Evolutionary conservation across 2,888 invertebrate species (phyloP).

Genomic region (Trilocha varians): DNA sequence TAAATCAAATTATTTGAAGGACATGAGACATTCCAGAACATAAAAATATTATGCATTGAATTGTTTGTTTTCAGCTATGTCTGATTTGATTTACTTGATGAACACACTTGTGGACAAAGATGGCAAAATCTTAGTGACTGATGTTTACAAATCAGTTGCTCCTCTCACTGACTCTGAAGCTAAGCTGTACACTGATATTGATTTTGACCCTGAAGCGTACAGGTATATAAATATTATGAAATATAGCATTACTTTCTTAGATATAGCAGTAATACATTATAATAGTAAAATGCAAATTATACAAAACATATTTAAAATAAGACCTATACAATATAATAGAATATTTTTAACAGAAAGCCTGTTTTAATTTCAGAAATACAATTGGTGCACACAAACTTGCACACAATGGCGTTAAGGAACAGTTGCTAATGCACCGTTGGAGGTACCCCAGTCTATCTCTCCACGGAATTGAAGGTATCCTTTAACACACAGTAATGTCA

Average conservation of each 20-base stretch:
- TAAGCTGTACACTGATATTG: conserved; percentile 84
- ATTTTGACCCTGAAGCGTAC: conserved; percentile 88
- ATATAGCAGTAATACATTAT: too few species aligned
- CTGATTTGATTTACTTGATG: conserved; percentile 91
- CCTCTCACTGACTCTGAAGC: conserved; percentile 80
- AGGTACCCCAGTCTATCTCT: conserved; percentile 93
- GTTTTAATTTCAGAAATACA: conserved; percentile 51
- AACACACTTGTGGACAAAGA: conserved; percentile 87
- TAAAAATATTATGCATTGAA: conserved; percentile 15
- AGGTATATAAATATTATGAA: conserved; percentile 48
- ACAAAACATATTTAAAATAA: too few species aligned
- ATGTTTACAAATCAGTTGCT: conserved; percentile 87
- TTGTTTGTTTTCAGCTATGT: conserved; percentile 77
- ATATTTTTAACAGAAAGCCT: too few species aligned
- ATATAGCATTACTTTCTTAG: not conserved
- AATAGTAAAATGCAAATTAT: too few species aligned
- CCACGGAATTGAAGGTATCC: conserved; percentile 91
- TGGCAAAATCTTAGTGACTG: conserved; percentile 88
- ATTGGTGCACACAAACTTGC: conserved; percentile 80
- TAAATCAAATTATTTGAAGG: too few species aligned
- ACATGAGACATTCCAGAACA: too few species aligned
- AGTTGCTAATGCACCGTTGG: conserved; percentile 96
- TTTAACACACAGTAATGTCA: too few species aligned
- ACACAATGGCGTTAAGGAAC: conserved; percentile 84
- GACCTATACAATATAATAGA: too few species aligned